Evolutionary conservation across 2,113 vertebrate species (phyloP), one percentile per base, ranked within the genome.

Genomic region (Oceanodroma tethys): DNA sequence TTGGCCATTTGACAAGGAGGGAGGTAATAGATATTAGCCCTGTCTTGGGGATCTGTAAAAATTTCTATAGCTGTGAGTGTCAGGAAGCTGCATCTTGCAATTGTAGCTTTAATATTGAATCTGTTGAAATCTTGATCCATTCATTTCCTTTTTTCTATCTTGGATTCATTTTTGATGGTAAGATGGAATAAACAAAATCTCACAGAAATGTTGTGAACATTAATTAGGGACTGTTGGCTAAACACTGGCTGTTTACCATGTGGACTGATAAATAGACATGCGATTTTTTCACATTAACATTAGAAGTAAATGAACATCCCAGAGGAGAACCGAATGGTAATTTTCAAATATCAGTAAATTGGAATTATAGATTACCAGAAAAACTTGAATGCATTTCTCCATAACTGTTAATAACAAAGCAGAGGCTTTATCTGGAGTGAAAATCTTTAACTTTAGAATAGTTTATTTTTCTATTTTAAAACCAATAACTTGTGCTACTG

Each of bases 1-100:
- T 45, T 48, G 38, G 21, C 29, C 25, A 56, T 65, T 88, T 76
- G 59, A 16, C 12, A 25, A 62, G 43, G 25, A 76, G 16, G 7
- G 16, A 79, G 26, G 9, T 42, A 53, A 63, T 9, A 88, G 21
- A 20, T 59, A 53, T 65, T 72, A 45, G 5, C 1, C 6, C 3
- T 38, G 25, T 67, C 26, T 32, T 42, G 18, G 43, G 7, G 6
- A 25, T 56, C 9, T 23, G 30, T 13, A 68, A 34, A 60, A 88
- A 76, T 6, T 0, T 38, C 6, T 43, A 47, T 40, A 43, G 36
- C 6, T 0, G 0, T 66, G 30, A 47, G 6, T 9, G 11, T n/a
- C 53, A 76, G 45, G 21, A 88, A 56, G 14, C 8, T 65, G 16
- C 34, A 68, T 8, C 14, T 88, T 72, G 38, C 7, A 65, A 10